Base-by-base conservation (phyloP, 1,140 invertebrate species). In the Drosophila paulistorum region DNA sequence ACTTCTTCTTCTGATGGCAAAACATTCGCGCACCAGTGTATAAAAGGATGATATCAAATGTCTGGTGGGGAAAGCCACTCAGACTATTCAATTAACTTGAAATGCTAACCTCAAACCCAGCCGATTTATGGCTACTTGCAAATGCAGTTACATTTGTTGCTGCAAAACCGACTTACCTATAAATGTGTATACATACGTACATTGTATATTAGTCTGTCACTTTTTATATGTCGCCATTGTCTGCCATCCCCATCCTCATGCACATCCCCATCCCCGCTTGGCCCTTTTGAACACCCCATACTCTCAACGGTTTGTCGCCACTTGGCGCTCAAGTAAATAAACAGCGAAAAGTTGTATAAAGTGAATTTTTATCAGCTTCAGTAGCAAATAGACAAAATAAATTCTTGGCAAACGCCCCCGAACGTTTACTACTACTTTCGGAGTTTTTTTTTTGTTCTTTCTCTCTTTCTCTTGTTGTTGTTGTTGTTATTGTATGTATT, bases 331-430 rank as follows among this genome's bases (percentile, higher is more conserved):
- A 66, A 54, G 71, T 68, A 79, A 82, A 77, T 82, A 81, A 78
- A 70, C 67, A 75, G 65, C 74, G 65, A 82, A 59, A 87, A 86
- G 65, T 51, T 73, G 82, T 75, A 87, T 86, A 63, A 82, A 86
- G 83, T 87, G 79, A 86, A 82, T 86, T 87, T 87, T 87, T 87
- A 86, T 87, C 83, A 82, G 83, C 82, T 71, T 65, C 67, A 71
- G 63, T 73, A 79, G 79, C 74, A 86, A 86, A 87, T 86, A 85
- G 79, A 85, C 83, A 85, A 81, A 85, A 81, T 79, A 87, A 82
- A 79, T 74, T 87, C 69, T 87, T 87, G 67, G 75, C 76, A 86
- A 69, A 66, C 64, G 68, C 68, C 68, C 59, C 71, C 33, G 58
- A n/a, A 54, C 26, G n/a, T 60, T 67, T 54, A 67, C 66, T 64